Evolutionary conservation across 2,113 vertebrate species (phyloP).

Genomic region (Hyperopisus bebe): DNA sequence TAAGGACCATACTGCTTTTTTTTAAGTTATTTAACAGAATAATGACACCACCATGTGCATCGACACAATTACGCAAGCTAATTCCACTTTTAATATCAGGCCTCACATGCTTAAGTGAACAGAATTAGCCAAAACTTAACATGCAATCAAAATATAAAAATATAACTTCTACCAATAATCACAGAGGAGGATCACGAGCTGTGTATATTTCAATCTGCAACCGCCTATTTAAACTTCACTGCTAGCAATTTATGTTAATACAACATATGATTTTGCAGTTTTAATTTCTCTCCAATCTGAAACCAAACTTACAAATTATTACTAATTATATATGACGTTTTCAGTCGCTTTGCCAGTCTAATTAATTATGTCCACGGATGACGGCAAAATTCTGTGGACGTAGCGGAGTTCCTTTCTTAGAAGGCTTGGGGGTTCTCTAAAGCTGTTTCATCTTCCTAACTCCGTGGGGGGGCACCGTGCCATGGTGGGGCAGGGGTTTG

Average conservation of each 20-base stretch:
- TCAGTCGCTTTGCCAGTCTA: neutral
- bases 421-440: neutral
- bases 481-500: neutral
- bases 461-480: neutral
- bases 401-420: neutral
- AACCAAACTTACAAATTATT: neutral
- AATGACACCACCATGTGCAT: neutral
- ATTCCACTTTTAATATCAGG: constrained; percentile 5
- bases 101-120: constrained; percentile 2
- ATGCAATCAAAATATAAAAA: constrained; percentile 17
- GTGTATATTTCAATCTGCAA: neutral
- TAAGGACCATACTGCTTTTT: neutral
- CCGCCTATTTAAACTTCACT: neutral
- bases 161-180: constrained; percentile 4
- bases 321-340: neutral
- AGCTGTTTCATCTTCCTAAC: neutral
- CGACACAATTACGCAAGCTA: neutral
- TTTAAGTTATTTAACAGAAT: neutral
- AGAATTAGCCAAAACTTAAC: neutral
- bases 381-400: neutral
- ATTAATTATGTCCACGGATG: neutral
- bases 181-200: neutral
- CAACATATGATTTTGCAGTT: neutral
- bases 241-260: constrained; percentile 6
- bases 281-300: neutral